Evolutionary conservation across 2,797 vertebrate species (phyloP).

Genomic region (Pagetopsis macropterus): DNA sequence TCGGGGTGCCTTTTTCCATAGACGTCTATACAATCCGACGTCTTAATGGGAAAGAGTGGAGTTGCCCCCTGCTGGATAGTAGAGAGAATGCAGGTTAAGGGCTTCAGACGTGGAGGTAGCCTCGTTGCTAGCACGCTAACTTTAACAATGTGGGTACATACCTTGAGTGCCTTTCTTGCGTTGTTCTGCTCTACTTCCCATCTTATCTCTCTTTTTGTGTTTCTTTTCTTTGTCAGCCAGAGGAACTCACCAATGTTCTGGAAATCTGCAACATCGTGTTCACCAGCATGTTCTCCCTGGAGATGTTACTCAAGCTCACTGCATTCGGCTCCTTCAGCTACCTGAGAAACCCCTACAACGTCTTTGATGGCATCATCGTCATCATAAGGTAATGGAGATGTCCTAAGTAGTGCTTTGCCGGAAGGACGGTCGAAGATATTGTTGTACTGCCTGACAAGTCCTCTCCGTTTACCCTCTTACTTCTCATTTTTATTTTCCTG

Average conservation of each 20-base stretch:
- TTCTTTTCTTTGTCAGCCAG: conserved; percentile 81
- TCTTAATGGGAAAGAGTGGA: no score
- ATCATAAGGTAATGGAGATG: conserved; percentile 89
- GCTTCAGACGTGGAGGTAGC: no score
- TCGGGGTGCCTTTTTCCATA: no score
- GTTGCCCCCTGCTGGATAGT: no score
- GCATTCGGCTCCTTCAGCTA: conserved; percentile 95
- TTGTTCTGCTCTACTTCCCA: not conserved
- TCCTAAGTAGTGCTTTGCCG: not conserved
- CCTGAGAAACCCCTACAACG: conserved; percentile 95
- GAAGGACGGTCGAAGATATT: accelerated
- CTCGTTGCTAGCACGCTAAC: no score
- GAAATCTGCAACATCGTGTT: conserved; percentile 99
- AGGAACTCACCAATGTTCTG: conserved; percentile 94
- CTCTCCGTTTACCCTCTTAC: no score
- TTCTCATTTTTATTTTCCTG: no score
- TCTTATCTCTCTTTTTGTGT: not conserved
- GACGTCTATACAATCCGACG: no score
- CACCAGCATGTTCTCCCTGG: conserved; percentile 97
- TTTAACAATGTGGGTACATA: no score
- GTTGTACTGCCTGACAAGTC: no score
- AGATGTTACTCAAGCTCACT: conserved; percentile 96
- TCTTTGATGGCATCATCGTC: conserved; percentile 96
- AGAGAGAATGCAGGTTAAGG: no score
- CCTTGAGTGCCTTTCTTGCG: not conserved